Evolutionary conservation across 2,888 invertebrate genomes (phyloP).

Genomic region (Heliconius ethilla): DNA sequence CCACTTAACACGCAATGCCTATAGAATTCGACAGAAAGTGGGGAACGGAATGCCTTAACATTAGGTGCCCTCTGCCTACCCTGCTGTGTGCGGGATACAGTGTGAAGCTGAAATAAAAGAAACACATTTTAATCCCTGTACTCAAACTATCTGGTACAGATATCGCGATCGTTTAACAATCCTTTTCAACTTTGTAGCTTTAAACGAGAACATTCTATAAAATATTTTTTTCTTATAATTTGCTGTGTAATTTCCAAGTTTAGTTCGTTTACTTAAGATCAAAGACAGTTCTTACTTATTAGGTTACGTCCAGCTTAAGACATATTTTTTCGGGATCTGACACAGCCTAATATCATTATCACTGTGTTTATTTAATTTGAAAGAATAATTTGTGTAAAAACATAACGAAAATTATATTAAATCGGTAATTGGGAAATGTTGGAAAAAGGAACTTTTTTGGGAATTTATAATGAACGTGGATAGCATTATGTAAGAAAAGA

Average conservation of each 20-base stretch:
- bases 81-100: too few species aligned
- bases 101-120: too few species aligned
- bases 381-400: background rate
- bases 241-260: constrained; percentile 5
- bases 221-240: constrained; percentile 17
- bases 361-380: background rate
- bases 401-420: background rate
- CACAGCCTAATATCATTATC: background rate
- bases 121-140: background rate
- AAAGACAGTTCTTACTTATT: constrained; percentile 11
- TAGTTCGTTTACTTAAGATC: constrained; percentile 11
- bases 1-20: too few species aligned
- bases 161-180: background rate
- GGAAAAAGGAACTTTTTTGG: background rate
- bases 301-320: background rate
- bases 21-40: too few species aligned
- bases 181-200: constrained; percentile 15
- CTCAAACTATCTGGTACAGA: constrained; percentile 10
- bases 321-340: background rate
- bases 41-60: too few species aligned
- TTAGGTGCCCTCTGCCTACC: too few species aligned
- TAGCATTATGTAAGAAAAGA: background rate
- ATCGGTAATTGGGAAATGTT: background rate
- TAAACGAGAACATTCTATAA: background rate
- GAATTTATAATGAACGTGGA: background rate